Evolutionary conservation across 2,888 invertebrate genomes (phyloP), one percentile per base, ranked within the genome.

Genomic region (Branchipolynoe longqiensis): DNA sequence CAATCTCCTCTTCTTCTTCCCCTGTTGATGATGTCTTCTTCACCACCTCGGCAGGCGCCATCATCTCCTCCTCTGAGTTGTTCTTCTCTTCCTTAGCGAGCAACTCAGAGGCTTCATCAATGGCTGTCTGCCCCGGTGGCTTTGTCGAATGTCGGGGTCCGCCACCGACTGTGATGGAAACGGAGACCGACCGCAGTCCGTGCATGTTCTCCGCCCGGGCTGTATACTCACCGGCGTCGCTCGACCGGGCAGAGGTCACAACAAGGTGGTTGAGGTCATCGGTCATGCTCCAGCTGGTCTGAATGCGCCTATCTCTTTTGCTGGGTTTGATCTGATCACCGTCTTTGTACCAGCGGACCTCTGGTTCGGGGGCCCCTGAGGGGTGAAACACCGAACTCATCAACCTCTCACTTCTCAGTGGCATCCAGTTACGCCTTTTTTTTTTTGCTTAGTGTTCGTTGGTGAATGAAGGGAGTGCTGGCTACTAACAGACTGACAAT

Each of bases 321-420:
- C 33, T 84, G 28, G 85, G 74, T 40, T 85, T 83, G 28, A 89
- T 64, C n/a, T 83, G 83, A 38, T 89, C 84, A 4, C 90, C 91
- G 83, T 91, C 89, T 58, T 90, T 90, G 81, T 88, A 86, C 93
- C 93, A 94, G 82, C 89, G 89, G 56, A 94, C 91, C 25, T 88
- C 90, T 12, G 92, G 87, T 62, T 83, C 82, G 31, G 89, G 88
- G 38, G 85, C 58, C 41, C 84, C 84, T 84, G 22, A 48, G 78
- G 78, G 78, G 78, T 78, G 78, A 78, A 78, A 78, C 78, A 78
- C 78, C 78, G 78, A 78, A 78, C 78, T 78, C 48, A 28, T 78
- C 78, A 78, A 48, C 41, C 78, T 78, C 78, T 78, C 41, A 25
- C 78, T n/a, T n/a, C n/a, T n/a, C n/a, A n/a, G n/a, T n/a, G n/a